A percentile compares a stretch with the other conserved stretches of the same genome.
Evolutionary conservation across 1,140 invertebrate genomes (phyloP).

Genomic region (Drosophila virilis): DNA sequence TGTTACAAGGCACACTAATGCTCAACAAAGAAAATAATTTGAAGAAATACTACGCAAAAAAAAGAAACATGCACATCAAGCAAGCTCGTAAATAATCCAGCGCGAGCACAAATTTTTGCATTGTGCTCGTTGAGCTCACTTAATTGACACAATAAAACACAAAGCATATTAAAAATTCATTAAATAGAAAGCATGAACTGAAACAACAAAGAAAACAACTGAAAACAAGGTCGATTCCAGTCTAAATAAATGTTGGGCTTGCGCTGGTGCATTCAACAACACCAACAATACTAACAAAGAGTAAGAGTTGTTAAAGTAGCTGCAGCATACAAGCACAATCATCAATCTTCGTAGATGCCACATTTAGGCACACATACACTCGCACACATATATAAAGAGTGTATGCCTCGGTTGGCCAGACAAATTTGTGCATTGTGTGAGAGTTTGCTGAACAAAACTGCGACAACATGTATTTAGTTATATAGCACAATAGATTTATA

Average conservation of each 20-base stretch:
- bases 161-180: slow-evolving; percentile 77
- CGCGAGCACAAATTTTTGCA: slow-evolving; percentile 42
- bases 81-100: slow-evolving; percentile 43
- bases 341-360: slow-evolving; percentile 75
- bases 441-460: slow-evolving; percentile 35
- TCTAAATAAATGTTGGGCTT: slow-evolving; percentile 63
- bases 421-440: slow-evolving; percentile 42
- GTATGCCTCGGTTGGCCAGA: slow-evolving; percentile 28
- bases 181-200: slow-evolving; percentile 63
- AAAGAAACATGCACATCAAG: slow-evolving; percentile 37
- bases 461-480: slow-evolving; percentile 34
- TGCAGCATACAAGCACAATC: slow-evolving; percentile 44
- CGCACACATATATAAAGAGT: slow-evolving; percentile 23
- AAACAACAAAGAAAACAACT: slow-evolving; percentile 20
- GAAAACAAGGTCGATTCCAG: slow-evolving; percentile 32
- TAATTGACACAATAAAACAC: slow-evolving; percentile 60
- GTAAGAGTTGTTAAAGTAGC: slow-evolving; percentile 53
- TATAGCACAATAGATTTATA: not conserved
- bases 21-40: not conserved
- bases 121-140: slow-evolving; percentile 33
- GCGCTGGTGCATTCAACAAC: slow-evolving; percentile 12
- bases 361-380: slow-evolving; percentile 32
- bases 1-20: slow-evolving; percentile 22
- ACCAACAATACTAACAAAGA: not conserved
- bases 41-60: slow-evolving; percentile 18